Conservation (phyloP, 2,888 invertebrate species). For the Sisyra terminalis region DNA sequence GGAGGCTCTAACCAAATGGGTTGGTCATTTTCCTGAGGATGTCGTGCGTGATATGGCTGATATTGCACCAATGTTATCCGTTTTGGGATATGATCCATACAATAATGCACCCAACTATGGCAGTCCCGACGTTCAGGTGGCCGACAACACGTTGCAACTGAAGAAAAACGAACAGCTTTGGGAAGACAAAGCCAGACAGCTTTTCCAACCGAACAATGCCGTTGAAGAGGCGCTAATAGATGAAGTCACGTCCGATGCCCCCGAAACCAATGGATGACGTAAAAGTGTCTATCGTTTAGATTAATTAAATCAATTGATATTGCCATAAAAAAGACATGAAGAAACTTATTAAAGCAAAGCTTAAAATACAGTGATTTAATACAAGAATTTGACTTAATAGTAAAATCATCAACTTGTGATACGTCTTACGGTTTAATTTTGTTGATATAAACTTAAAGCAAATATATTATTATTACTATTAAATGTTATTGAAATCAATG, state of each 20-base stretch:
- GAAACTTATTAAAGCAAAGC: no score
- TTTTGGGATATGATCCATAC: slow-evolving; percentile 88
- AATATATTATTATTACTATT: no score
- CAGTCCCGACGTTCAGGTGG: slow-evolving; percentile 58
- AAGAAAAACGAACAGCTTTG: slow-evolving; percentile 23
- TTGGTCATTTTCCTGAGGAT: slow-evolving; percentile 76
- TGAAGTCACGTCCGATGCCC: slow-evolving; percentile 5
- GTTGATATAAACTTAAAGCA: no score
- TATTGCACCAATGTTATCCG: slow-evolving; percentile 87
- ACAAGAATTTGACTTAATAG: no score
- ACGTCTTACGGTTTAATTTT: no score
- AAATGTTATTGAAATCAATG: no score
- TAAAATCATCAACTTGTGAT: no score
- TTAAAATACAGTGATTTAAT: no score
- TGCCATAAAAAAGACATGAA: no score
- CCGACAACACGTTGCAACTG: slow-evolving; percentile 41
- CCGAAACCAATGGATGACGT: neutral
- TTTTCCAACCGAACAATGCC: slow-evolving; percentile 18
- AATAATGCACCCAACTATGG: slow-evolving; percentile 94
- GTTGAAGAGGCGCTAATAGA: slow-evolving; percentile 4
- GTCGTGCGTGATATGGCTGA: slow-evolving; percentile 84
- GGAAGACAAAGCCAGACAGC: slow-evolving; percentile 27
- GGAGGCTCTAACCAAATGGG: slow-evolving; percentile 89
- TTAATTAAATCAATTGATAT: no score
- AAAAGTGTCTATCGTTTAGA: no score